A percentile compares a stretch with the other conserved stretches of the same genome.
phyloP scores from a whole-genome alignment of 2,797 vertebrate species.

The Sebastes diaconus region DNA sequence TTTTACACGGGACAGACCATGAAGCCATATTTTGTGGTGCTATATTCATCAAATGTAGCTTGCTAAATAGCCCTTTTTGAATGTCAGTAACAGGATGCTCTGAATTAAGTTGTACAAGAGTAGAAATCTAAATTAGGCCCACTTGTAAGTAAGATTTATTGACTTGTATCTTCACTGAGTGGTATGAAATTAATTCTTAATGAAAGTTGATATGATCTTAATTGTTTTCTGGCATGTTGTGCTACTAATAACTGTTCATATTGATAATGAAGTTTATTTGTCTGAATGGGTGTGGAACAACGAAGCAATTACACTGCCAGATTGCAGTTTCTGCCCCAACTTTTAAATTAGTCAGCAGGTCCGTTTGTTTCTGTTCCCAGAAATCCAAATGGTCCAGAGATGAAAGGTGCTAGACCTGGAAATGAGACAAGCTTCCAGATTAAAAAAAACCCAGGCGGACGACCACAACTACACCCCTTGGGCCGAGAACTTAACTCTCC shows the following conservation, averaged over 20 bases:
- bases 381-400: constrained; percentile 53
- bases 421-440: constrained; percentile 38
- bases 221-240: neutral
- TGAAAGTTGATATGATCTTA: neutral
- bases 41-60: constrained; percentile 33
- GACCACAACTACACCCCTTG: constrained; percentile 3
- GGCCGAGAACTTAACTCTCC: constrained; percentile 10
- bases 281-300: constrained; percentile 23
- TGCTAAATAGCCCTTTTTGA: neutral
- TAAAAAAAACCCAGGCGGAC: constrained; percentile 31
- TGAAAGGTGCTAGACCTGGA: constrained; percentile 54
- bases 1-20: constrained; percentile 45
- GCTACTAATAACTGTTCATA: neutral
- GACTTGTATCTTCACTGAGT: neutral
- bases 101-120: neutral
- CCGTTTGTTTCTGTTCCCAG: constrained; percentile 62
- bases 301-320: neutral
- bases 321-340: constrained; percentile 15
- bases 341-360: constrained; percentile 56
- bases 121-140: neutral
- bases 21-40: constrained; percentile 17
- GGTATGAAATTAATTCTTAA: neutral
- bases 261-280: constrained; percentile 1
- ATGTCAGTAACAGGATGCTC: neutral
- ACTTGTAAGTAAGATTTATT: neutral